phyloP scores from a whole-genome alignment of 2,888 invertebrate species.

The Cyclophora albipunctata region DNA sequence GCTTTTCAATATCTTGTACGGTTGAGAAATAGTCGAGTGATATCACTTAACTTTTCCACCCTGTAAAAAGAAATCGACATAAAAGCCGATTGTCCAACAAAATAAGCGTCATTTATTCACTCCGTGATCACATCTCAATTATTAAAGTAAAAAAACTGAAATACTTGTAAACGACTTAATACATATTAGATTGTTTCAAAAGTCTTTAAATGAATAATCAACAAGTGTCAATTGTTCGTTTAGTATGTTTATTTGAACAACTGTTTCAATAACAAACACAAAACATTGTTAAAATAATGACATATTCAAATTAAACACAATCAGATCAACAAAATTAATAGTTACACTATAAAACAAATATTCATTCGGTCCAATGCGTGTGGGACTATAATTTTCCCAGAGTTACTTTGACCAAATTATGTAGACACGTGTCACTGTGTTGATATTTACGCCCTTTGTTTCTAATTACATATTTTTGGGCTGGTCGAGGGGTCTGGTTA shows the following conservation, averaged over 20 bases:
- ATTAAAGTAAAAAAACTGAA: too few relatives aligned
- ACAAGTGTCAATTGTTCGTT: too few relatives aligned
- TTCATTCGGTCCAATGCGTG: constrained; percentile 20
- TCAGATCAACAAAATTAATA: constrained; percentile 20
- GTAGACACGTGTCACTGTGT: constrained; percentile 18
- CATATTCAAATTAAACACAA: constrained; percentile 18
- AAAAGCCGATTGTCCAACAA: too few relatives aligned
- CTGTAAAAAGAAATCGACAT: too few relatives aligned
- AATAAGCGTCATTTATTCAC: too few relatives aligned
- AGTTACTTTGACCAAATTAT: constrained; percentile 16
- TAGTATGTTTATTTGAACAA: neutral
- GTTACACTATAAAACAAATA: constrained; percentile 26
- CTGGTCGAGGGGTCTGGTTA: constrained; percentile 20
- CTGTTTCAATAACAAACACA: neutral
- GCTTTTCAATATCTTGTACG: too few relatives aligned
- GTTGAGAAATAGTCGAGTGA: too few relatives aligned
- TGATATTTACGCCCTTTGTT: constrained; percentile 13
- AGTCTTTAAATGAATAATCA: too few relatives aligned
- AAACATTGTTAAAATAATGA: constrained; percentile 3
- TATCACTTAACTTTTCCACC: too few relatives aligned
- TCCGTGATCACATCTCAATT: too few relatives aligned
- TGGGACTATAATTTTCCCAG: constrained; percentile 13
- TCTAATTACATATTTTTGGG: constrained; percentile 14
- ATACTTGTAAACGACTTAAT: too few relatives aligned
- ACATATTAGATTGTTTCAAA: too few relatives aligned